Base-by-base conservation (phyloP, 2,888 invertebrate species). In the Cheilosia impressa region DNA sequence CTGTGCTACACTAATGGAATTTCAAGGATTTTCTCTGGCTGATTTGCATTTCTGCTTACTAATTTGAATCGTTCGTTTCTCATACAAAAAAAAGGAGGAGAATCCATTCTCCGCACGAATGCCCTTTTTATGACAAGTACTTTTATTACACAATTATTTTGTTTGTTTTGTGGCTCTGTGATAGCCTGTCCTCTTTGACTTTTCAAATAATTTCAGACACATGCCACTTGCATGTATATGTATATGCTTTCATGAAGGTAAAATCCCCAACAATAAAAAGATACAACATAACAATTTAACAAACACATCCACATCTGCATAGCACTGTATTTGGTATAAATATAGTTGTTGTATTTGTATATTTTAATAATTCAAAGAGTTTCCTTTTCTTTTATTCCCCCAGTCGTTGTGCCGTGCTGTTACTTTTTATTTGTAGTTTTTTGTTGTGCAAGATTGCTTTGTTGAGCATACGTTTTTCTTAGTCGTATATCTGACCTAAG, bases 331-430 rank as follows among this genome's bases (percentile, higher is more conserved):
- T 4, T 15, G 4, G 34, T 38, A 13, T 3, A 4, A 31, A 17
- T 57, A 7, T 34, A 2, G 6, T n/a, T 57, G 2, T 9, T 57
- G 17, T 60, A 62, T 60, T 52, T 47, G 68, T 77, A 53, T 55
- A 69, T 69, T 78, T 69, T 78, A 78, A 78, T 69, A 78, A 78
- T 78, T 78, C 78, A 78, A 78, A 78, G 60, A 63, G 69, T 71
- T 62, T 69, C 24, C 19, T 63, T 47, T 50, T 78, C 41, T 47
- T 13, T 45, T n/a, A 34, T 34, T 24, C 10, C 60, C 43, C 34
- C 41, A 17, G 7, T 22, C 19, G 22, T 15, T 50, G 34, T 38
- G 27, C 57, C 2, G 24, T 24, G 58, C 38, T 53, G 17, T 41
- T 47, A 24, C 43, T 45, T 53, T 34, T 34, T 19, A 17, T 24